Evolutionary conservation across 2,113 vertebrate species (phyloP).

Genomic region (Bubo scandiacus): DNA sequence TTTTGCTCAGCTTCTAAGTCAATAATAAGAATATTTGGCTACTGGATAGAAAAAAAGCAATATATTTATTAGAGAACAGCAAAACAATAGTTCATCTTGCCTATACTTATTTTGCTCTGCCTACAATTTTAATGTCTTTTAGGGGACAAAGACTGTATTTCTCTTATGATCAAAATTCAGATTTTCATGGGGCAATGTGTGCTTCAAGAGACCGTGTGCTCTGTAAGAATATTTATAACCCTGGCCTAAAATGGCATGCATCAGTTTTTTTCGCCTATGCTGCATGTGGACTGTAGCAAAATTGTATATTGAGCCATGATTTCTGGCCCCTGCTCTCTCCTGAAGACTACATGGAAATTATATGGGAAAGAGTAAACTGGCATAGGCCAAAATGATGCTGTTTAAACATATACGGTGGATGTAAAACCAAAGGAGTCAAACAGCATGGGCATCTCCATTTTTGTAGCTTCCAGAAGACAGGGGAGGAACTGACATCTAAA

Average conservation of each 20-base stretch:
- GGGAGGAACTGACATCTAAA: neutral
- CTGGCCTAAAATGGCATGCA: neutral
- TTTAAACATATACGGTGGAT: neutral
- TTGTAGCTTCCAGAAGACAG: neutral
- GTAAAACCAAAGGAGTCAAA: neutral
- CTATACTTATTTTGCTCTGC: neutral
- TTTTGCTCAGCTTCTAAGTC: neutral
- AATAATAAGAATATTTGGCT: neutral
- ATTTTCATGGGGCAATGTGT: neutral
- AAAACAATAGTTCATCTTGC: neutral
- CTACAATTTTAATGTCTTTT: neutral
- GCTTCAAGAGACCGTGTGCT: neutral
- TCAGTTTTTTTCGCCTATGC: neutral
- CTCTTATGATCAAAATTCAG: neutral
- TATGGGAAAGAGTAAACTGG: neutral
- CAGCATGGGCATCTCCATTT: rapidly evolving
- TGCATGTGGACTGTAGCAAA: neutral
- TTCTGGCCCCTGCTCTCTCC: neutral
- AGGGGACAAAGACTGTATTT: neutral
- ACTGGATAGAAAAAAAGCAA: neutral
- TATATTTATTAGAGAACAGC: neutral
- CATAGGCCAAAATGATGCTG: neutral
- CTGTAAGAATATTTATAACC: neutral
- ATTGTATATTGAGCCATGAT: neutral
- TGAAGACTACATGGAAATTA: neutral